These are phyloP conservation scores for Drosophila oshimai DNA, from an alignment of 1,140 invertebrate species.

Conservation along the genomic window DNA sequence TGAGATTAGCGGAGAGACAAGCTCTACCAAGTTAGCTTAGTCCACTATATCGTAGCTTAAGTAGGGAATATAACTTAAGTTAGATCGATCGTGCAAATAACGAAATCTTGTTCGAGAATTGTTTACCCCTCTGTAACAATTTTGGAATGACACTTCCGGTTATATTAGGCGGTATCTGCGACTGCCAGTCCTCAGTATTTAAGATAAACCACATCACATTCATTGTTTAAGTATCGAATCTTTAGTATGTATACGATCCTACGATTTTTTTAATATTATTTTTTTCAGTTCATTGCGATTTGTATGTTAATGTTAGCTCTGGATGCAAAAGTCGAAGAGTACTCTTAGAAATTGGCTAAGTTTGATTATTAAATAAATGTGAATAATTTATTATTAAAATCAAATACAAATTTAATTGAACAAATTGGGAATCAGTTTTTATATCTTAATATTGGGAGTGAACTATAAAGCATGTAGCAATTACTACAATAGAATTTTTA, in stretches of 20 bases:
- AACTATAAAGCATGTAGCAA: no score
- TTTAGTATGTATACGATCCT: conserved; percentile 26
- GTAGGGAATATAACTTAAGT: conserved; percentile 52
- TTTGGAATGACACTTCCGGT: conserved; percentile 69
- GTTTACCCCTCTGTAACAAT: conserved; percentile 56
- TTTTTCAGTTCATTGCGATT: conserved; percentile 15
- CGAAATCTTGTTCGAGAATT: conserved; percentile 73
- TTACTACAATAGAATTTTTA: no score
- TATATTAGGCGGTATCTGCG: conserved; percentile 11
- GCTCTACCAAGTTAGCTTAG: conserved; percentile 14
- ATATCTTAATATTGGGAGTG: no score
- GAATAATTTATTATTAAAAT: conserved; percentile 16
- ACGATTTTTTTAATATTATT: conserved; percentile 13
- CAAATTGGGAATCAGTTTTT: no score
- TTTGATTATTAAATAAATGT: conserved; percentile 48
- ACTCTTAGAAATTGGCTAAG: conserved; percentile 17
- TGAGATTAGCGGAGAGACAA: conserved; percentile 38
- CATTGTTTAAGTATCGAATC: conserved; percentile 22
- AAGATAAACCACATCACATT: conserved; percentile 24
- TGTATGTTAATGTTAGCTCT: conserved; percentile 33
- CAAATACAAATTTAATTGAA: not conserved
- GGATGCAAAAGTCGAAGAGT: not conserved
- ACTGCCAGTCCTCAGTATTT: conserved; percentile 56
- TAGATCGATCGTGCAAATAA: conserved; percentile 34
- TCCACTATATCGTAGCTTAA: conserved; percentile 30